Evolutionary conservation across 2,797 vertebrate genomes (phyloP), one percentile per base, ranked within the genome.

Genomic region (Manis crassicaudata): DNA sequence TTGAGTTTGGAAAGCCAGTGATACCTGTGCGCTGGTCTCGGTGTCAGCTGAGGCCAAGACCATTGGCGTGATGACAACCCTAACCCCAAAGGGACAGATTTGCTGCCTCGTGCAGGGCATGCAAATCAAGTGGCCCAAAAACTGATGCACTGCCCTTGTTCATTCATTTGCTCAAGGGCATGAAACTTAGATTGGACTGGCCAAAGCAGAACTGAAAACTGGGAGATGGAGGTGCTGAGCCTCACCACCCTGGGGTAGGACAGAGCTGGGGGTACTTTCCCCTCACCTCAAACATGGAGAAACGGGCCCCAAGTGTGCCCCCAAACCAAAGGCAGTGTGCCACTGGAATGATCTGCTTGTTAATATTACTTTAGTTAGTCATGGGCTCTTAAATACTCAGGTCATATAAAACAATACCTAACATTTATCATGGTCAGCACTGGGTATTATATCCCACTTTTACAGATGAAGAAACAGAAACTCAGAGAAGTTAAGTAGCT

Each of bases 281-380:
- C 50, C 68, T 90, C 29, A 9, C 68, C 18, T 91, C 58, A 46
- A 6, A 52, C 7, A 12, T 2, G 40, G 52, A 90, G 40, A 52
- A 43, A 43, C 10, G 43, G 35, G 25, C 77, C 85, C 58, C 65
- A 3, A 67, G 86, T 32, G 37, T 2, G 37, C 11, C 58, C 83
- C 70, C 2, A 2, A 88, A 32, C 35, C 76, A 54, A 20, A 86
- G 29, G 25, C 60, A 25, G 84, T 2, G 25, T 91, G 72, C 94
- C 92, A 62, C 94, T 97, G 76, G 83, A 95, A 63, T 40, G 92
- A 50, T 90, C 87, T n/a, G 90, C 93, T 84, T 92, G 72, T 97
- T 96, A 92, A 6, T 54, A 29, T 20, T 18, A 1, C 70, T 95
- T 88, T 83, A 95, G 82, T 88, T 97, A 80, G 93, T 94, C 68